Evolutionary conservation across 2,888 invertebrate genomes (phyloP).

Genomic region (Scaptomyza cyrtandrae): DNA sequence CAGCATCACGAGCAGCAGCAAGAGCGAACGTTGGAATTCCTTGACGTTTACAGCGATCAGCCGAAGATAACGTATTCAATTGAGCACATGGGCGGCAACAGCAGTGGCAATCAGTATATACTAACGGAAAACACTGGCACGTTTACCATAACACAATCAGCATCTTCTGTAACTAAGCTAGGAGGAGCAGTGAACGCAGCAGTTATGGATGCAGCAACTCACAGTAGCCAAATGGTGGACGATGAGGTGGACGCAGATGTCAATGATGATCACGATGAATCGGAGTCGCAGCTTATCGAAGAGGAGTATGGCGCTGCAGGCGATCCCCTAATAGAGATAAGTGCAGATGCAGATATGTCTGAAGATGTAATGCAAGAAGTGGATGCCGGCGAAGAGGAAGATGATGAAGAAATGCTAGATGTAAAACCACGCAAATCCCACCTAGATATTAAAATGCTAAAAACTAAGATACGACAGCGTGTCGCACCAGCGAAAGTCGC

Average conservation of each 20-base stretch:
- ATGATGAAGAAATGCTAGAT: slow-evolving; percentile 57
- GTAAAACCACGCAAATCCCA: slow-evolving; percentile 62
- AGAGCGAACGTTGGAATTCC: slow-evolving; percentile 78
- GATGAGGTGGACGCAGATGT: slow-evolving; percentile 70
- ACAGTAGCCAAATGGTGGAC: slow-evolving; percentile 63
- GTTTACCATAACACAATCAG: slow-evolving; percentile 78
- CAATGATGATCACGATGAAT: slow-evolving; percentile 68
- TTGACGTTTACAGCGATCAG: slow-evolving; percentile 83
- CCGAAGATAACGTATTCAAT: slow-evolving; percentile 83
- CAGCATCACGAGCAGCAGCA: slow-evolving; percentile 37
- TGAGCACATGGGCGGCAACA: slow-evolving; percentile 80
- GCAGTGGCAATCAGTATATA: slow-evolving; percentile 82
- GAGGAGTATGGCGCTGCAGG: slow-evolving; percentile 71
- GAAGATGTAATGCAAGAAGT: slow-evolving; percentile 55
- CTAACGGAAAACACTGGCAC: slow-evolving; percentile 83
- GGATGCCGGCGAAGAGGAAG: slow-evolving; percentile 52
- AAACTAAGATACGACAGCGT: slow-evolving; percentile 42
- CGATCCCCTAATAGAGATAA: slow-evolving; percentile 74
- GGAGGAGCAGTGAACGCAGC: slow-evolving; percentile 45
- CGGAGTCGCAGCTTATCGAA: slow-evolving; percentile 75
- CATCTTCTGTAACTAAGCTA: slow-evolving; percentile 66
- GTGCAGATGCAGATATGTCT: slow-evolving; percentile 42
- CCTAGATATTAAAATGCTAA: slow-evolving; percentile 43
- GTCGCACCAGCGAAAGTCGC: slow-evolving; percentile 19
- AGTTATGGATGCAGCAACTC: slow-evolving; percentile 58